Conservation (phyloP, 2,113 vertebrate genomes). For the Plestiodon gilberti region DNA sequence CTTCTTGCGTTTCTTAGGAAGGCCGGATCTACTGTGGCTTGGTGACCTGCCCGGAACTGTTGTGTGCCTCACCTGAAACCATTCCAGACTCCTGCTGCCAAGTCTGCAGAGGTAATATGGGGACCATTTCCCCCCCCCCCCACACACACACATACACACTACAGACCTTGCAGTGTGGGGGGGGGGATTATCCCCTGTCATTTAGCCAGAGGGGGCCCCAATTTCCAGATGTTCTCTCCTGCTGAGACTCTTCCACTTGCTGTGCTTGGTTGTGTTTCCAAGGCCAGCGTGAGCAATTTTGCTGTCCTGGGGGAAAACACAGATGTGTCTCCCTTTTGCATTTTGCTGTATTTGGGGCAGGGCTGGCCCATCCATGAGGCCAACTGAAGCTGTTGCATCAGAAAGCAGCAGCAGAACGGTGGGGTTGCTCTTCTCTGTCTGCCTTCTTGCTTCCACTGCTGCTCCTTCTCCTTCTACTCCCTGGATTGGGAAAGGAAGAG, state of each 20-base stretch:
- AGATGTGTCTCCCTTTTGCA: no score
- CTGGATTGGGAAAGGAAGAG: no score
- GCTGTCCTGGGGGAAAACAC: background rate
- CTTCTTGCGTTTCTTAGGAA: slow-evolving; percentile 74
- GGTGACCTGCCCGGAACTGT: slow-evolving; percentile 87
- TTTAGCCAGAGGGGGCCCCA: background rate
- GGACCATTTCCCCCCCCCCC: background rate
- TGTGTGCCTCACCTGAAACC: slow-evolving; percentile 81
- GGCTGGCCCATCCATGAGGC: no score
- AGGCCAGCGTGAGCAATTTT: background rate
- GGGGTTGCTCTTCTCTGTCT: no score
- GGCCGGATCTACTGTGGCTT: slow-evolving; percentile 94
- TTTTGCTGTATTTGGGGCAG: no score
- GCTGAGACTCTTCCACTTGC: background rate
- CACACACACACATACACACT: background rate
- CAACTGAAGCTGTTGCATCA: no score
- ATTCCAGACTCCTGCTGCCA: slow-evolving; percentile 89
- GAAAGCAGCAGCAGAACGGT: no score
- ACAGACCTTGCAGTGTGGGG: background rate
- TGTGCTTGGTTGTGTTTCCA: background rate
- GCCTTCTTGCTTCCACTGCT: no score
- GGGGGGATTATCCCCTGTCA: background rate
- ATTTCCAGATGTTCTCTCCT: background rate
- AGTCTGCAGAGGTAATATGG: slow-evolving; percentile 86
- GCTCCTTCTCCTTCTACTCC: no score